phyloP scores from a whole-genome alignment of 2,113 vertebrate species.

The Myiozetetes cayanensis region DNA sequence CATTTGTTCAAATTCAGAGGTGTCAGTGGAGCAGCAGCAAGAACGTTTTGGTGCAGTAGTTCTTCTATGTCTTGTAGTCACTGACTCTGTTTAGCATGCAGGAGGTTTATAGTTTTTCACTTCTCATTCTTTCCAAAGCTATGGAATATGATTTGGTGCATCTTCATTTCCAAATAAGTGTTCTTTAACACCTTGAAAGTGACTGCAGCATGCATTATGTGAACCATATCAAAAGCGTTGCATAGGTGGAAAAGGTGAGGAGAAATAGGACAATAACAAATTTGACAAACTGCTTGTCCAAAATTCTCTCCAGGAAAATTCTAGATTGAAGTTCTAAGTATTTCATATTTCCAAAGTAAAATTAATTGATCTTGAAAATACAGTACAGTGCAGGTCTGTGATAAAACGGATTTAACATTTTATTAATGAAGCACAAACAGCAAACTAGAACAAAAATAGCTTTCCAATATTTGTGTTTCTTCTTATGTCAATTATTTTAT shows the following conservation, averaged over 20 bases:
- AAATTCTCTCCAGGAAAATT: not conserved
- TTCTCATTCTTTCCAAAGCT: not conserved
- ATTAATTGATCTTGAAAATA: not conserved
- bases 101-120: not conserved
- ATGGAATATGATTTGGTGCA: not conserved
- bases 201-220: not conserved
- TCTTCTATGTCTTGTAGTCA: not conserved
- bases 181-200: constrained; percentile 1
- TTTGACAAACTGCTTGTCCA: not conserved
- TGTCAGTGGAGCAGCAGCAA: not conserved
- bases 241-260: not conserved
- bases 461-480: not conserved
- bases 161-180: constrained; percentile 6
- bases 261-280: not conserved
- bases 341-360: not conserved
- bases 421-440: not conserved
- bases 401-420: not conserved
- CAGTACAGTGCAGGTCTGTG: not conserved
- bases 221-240: not conserved
- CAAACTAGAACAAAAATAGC: not conserved
- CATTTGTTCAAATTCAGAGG: constrained; percentile 43
- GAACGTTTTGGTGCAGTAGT: not conserved
- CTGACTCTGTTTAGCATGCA: constrained; percentile 14
- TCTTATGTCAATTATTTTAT: not conserved
- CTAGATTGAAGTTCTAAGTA: not conserved